Base-by-base conservation (phyloP, 2,113 vertebrate genomes). In the Scalopus aquaticus region DNA sequence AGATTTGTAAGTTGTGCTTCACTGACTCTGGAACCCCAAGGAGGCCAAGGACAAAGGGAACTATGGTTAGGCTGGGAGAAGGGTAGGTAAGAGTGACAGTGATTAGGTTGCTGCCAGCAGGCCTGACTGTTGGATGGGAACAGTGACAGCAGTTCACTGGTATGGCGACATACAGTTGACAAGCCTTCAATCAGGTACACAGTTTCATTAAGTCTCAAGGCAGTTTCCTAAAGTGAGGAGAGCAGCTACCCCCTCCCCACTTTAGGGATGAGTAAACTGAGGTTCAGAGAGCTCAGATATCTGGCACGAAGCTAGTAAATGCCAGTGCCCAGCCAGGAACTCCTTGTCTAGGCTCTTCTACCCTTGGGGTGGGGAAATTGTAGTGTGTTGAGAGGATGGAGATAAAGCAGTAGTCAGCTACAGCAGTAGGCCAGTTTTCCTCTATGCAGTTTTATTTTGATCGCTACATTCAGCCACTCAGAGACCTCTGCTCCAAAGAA, bases 401-500 rank as follows among this genome's bases (percentile, higher is more conserved):
- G 73, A 28, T 30, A 64, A 93, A 79, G 76, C 54, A 19, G 56
- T 28, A 93, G 91, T 84, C 79, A 73, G 79, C 35, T 85, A 28
- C 78, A 37, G 90, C 0, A 16, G n/a, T 3, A 51, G 76, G 19
- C 28, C 49, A n/a, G 24, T 49, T 79, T 69, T 91, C 70, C 56
- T 92, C 83, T 73, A 46, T 0, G 22, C 93, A 93, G 93, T 73
- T 90, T 91, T 56, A 83, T 94, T 91, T 94, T 46, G 70, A 90
- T 60, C 0, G 9, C 70, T 62, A 72, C 37, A 9, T 94, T 72
- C 90, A 93, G 80, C 84, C 72, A 80, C 77, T 88, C 80, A 35
- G 54, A 88, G 92, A 93, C 95, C 89, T 96, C 91, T 93, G 83
- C 42, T 67, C 87, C 56, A 80, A 96, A 94, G 95, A 96, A 94